Conservation (phyloP, 2,888 invertebrate species). For the Agonum fuliginosum region DNA sequence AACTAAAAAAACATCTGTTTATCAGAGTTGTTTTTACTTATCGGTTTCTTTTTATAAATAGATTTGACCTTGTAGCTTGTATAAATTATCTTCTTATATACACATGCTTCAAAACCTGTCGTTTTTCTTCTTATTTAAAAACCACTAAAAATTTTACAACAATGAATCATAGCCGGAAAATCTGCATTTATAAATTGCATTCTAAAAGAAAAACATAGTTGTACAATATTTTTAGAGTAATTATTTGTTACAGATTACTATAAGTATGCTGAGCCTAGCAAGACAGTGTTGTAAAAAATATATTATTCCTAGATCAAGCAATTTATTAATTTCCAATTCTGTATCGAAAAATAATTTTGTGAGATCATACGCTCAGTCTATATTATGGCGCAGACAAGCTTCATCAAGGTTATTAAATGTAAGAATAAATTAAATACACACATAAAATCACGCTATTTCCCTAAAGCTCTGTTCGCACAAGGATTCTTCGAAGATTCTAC, state of each 20-base stretch:
- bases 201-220: background rate
- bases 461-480: too few relatives aligned
- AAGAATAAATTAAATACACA: slow-evolving; percentile 16
- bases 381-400: slow-evolving; percentile 41
- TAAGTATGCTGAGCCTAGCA: slow-evolving; percentile 66
- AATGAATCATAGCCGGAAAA: background rate
- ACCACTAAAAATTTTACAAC: slow-evolving; percentile 15
- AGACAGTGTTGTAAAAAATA: slow-evolving; percentile 64
- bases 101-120: background rate
- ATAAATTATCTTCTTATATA: background rate
- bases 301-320: slow-evolving; percentile 61
- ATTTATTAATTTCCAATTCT: slow-evolving; percentile 46
- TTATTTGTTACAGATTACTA: slow-evolving; percentile 33
- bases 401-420: slow-evolving; percentile 46
- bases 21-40: slow-evolving; percentile 21
- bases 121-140: background rate
- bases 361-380: slow-evolving; percentile 43
- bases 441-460: too few relatives aligned
- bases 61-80: slow-evolving; percentile 44
- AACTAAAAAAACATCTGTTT: slow-evolving; percentile 20
- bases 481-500: too few relatives aligned
- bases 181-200: background rate
- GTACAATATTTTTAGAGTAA: background rate
- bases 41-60: slow-evolving; percentile 35
- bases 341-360: slow-evolving; percentile 31